These are phyloP conservation scores for Aelia acuminata DNA, from an alignment of 2,888 invertebrate species.

Conservation along the genomic window DNA sequence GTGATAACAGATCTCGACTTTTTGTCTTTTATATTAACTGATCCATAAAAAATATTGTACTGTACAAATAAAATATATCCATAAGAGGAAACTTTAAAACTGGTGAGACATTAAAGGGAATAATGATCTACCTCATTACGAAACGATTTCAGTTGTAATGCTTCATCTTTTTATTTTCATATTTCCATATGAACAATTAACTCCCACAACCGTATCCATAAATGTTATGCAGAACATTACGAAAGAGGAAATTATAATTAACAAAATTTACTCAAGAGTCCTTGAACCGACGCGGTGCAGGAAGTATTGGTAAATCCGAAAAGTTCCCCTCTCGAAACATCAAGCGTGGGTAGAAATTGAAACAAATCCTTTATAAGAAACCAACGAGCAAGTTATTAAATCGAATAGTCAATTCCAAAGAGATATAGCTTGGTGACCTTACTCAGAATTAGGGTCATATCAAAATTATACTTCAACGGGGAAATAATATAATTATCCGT, in stretches of 20 bases:
- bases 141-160: neutral
- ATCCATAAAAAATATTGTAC: no score
- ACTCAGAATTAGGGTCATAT: neutral
- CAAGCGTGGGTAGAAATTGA: conserved; percentile 25
- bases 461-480: neutral
- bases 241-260: conserved; percentile 28
- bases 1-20: no score
- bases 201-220: neutral
- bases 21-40: no score
- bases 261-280: conserved; percentile 30
- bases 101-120: neutral
- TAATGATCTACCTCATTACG: neutral
- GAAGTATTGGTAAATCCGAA: conserved; percentile 13
- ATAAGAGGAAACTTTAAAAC: no score
- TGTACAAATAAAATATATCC: no score
- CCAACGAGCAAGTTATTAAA: neutral
- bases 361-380: neutral
- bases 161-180: neutral
- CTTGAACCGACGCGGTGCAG: conserved; percentile 28
- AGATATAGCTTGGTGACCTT: neutral
- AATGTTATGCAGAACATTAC: neutral
- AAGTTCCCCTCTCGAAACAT: neutral
- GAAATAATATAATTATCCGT: no score
- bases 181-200: neutral
- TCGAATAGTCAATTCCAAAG: neutral